phyloP scores from a whole-genome alignment of 2,888 invertebrate genomes.

The Nomada goodeniana region DNA sequence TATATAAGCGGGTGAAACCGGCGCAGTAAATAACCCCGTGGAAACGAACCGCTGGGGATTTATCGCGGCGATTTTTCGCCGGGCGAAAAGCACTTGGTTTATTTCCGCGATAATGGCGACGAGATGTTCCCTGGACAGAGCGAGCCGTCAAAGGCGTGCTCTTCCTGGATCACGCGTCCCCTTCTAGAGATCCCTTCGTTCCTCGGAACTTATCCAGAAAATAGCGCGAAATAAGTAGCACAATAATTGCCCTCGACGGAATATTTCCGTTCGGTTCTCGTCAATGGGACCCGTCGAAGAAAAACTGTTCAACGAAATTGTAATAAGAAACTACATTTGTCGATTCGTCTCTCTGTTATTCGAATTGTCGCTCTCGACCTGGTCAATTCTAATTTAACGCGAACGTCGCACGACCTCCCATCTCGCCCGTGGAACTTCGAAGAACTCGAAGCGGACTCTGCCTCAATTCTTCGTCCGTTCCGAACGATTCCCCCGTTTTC shows the following conservation, averaged over 20 bases:
- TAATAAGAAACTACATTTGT: no score
- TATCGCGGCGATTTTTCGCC: conserved; percentile 64
- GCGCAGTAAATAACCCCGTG: conserved; percentile 58
- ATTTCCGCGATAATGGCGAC: conserved; percentile 50
- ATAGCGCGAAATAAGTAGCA: no score
- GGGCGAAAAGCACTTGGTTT: conserved; percentile 43
- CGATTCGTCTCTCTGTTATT: no score
- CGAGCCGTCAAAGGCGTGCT: neutral
- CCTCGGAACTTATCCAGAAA: no score
- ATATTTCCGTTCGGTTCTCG: no score
- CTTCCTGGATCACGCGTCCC: neutral
- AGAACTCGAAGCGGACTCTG: no score
- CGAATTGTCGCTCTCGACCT: no score
- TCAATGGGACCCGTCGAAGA: no score
- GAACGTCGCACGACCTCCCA: neutral
- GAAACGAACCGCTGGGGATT: conserved; percentile 65
- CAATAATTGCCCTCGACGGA: no score
- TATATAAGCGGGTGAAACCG: conserved; percentile 54
- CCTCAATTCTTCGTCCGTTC: neutral
- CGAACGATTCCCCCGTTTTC: neutral
- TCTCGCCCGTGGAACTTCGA: neutral
- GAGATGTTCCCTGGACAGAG: conserved; percentile 22
- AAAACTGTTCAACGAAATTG: no score
- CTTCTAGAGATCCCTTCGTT: no score
- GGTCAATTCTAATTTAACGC: neutral